phyloP scores from a whole-genome alignment of 2,113 vertebrate species.

The Falcunculus frontatus region DNA sequence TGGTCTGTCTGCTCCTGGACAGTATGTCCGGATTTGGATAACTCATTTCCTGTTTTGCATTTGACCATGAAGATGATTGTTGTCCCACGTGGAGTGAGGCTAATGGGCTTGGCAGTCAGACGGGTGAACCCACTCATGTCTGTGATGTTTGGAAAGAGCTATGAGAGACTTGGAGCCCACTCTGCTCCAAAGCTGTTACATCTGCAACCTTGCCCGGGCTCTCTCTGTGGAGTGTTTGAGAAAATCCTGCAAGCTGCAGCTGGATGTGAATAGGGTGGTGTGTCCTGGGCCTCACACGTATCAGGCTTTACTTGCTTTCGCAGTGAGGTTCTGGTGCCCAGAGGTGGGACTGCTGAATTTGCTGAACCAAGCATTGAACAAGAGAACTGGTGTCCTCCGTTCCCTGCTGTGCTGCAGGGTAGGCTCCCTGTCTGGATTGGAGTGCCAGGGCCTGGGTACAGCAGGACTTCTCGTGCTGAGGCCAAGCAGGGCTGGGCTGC shows the following conservation, averaged over 20 bases:
- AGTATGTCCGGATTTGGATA: accelerated
- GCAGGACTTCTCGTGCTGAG: accelerated
- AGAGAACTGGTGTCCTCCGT: not conserved
- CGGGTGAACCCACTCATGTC: not conserved
- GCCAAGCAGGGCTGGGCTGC: not conserved
- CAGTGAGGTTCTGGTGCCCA: not conserved
- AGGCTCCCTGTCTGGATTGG: not conserved
- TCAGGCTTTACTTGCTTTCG: not conserved
- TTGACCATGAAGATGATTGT: not conserved
- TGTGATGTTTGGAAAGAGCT: not conserved
- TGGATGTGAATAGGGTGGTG: not conserved
- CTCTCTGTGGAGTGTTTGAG: not conserved
- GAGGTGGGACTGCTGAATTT: not conserved
- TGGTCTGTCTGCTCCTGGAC: not conserved
- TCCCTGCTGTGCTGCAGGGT: not conserved
- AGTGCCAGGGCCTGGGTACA: not conserved
- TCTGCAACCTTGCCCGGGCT: not conserved
- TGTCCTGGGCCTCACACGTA: not conserved
- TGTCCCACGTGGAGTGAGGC: not conserved
- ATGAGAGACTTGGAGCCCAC: not conserved
- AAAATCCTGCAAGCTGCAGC: not conserved
- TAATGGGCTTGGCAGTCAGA: not conserved
- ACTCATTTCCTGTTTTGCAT: not conserved
- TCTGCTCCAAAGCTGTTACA: not conserved
- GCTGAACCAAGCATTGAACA: not conserved